Base-by-base conservation (phyloP, 2,888 invertebrate genomes). In the Andrena chrysosceles region DNA sequence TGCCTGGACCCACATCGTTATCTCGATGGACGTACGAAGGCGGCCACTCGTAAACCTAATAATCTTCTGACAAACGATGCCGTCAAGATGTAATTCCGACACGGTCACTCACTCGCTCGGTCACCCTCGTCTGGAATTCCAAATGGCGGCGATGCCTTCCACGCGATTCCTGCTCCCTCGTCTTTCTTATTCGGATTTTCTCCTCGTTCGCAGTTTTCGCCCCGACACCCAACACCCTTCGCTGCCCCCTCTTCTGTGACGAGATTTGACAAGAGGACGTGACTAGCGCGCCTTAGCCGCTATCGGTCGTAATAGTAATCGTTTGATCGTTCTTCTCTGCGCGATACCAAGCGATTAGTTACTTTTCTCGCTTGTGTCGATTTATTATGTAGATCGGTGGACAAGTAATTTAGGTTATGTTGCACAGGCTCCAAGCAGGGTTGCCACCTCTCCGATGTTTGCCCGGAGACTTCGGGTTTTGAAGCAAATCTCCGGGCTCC, bases 21-120 rank as follows among this genome's bases (percentile, higher is more conserved):
- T 84, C 85, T 81, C 76, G 87, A 87, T 89, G 89, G 89, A 90
- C 89, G 89, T 87, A 90, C 88, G 87, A 89, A 89, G 88, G 89
- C 88, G 89, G 89, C 91, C 92, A 91, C 91, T 92, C 91, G 91
- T 91, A 91, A 93, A 93, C 92, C 92, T 92, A 93, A 93, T 93
- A 93, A 93, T 91, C 92, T 90, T 89, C 90, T 93, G 93, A 93
- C 93, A 93, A 93, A 93, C 91, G 93, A 93, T 91, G 87, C 92
- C 92, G 93, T 93, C 92, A 93, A 93, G 93, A 93, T 91, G 93
- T 93, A 92, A 93, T 92, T 91, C 91, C 91, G 89, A 67, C 87
- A 82, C 86, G 81, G 87, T 88, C 81, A 81, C 74, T 84, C 82
- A 68, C 63, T 75, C 78, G 59, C 60, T 73, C 78, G 79, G 77